Evolutionary conservation across 1,140 invertebrate species (phyloP).

Genomic region (Globodera rostochiensis): DNA sequence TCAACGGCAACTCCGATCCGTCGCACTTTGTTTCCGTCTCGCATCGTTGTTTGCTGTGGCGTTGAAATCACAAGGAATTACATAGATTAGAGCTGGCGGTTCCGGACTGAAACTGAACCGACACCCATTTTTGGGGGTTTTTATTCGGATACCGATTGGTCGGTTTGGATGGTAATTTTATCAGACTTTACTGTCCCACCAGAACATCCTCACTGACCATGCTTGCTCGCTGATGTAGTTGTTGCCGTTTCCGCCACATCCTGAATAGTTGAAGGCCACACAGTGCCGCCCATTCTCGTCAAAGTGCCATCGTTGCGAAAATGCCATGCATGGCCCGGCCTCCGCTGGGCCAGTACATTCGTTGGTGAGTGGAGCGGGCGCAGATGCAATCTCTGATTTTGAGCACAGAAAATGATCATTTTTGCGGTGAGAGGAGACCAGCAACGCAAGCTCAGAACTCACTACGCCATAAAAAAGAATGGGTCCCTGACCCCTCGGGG

Average conservation of each 20-base stretch:
- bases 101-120: background rate
- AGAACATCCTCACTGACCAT: conserved; percentile 39
- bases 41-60: conserved; percentile 48
- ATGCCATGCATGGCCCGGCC: conserved; percentile 50
- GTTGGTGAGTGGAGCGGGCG: conserved; percentile 44
- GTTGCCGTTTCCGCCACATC: conserved; percentile 67
- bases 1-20: conserved; percentile 44
- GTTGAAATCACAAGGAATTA: background rate
- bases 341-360: conserved; percentile 53
- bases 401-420: conserved; percentile 12
- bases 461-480: too few species aligned
- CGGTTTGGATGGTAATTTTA: too few species aligned
- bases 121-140: background rate
- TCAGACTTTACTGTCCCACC: background rate
- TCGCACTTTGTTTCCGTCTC: conserved; percentile 46
- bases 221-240: conserved; percentile 59
- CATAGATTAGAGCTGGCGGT: background rate
- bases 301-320: conserved; percentile 52
- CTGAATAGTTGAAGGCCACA: conserved; percentile 56
- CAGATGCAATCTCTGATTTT: conserved; percentile 48
- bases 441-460: too few species aligned
- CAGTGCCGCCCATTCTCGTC: conserved; percentile 53
- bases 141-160: too few species aligned
- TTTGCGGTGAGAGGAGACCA: too few species aligned
- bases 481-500: too few species aligned